Evolutionary conservation across 2,888 invertebrate genomes (phyloP), one percentile per base, ranked within the genome.

Genomic region (Napeogenes sylphis): DNA sequence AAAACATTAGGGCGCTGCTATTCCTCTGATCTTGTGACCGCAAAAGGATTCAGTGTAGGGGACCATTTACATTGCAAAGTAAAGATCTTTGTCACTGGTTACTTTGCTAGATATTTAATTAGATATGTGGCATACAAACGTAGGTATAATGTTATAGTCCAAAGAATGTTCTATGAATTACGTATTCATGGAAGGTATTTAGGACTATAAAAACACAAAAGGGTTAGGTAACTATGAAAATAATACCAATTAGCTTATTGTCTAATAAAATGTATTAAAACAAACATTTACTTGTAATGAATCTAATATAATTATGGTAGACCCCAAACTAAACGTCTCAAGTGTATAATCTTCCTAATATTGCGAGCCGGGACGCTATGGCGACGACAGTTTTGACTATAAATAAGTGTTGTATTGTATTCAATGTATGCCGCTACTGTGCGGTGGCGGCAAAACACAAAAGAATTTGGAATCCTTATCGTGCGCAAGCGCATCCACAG

Each of bases 381-480:
- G 88, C 77, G 84, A 79, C 80, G 86, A 87, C 89, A 88, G 87
- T 87, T 87, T 89, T 86, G 89, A 88, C 88, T 88, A 86, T 90
- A 90, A 90, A 90, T 89, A 90, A 90, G 88, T 90, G 88, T 87
- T 79, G 89, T 85, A 90, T 90, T 90, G 89, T 90, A 90, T 90
- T 89, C 89, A 90, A 85, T 87, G 83, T 82, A 81, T 78, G 78
- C 80, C 74, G 87, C 88, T 87, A 87, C 88, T 81, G 87, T 85
- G 79, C 80, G 78, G 75, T 69, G 83, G 82, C 89, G 88, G 89
- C 87, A 73, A 76, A 81, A 77, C 75, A 85, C 87, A 89, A 90
- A 90, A 85, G 89, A 88, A 87, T 90, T 86, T 81, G 81, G 86
- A 85, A 87, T 86, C 84, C 79, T 82, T 80, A 80, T 81, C 78